A percentile compares a stretch with the other conserved stretches of the same genome.
phyloP scores from a whole-genome alignment of 2,113 vertebrate species.

The Myrmecophaga tridactyla region DNA sequence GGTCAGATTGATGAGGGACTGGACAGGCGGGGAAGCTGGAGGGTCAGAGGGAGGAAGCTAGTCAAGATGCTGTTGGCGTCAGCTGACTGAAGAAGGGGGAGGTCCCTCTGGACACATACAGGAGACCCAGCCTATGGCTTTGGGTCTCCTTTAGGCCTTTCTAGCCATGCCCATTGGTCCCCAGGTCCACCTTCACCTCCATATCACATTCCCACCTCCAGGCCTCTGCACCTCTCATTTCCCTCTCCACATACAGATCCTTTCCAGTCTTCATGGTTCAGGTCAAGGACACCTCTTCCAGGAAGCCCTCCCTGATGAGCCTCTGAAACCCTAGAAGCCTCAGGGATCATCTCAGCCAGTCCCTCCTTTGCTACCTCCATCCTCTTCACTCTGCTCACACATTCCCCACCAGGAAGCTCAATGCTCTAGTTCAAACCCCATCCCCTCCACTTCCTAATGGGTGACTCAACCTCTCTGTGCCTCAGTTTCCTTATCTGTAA shows the following conservation, averaged over 20 bases:
- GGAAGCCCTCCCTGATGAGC: neutral
- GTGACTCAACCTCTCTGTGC: no score
- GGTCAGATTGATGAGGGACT: neutral
- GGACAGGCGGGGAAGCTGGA: neutral
- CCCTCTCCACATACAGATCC: neutral
- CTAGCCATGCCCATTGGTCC: neutral
- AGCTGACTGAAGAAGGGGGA: no score
- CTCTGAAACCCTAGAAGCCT: neutral
- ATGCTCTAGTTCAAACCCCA: neutral
- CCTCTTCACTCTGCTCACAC: neutral
- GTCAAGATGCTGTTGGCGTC: neutral
- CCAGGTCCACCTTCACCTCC: neutral
- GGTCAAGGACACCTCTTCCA: neutral
- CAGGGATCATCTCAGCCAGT: neutral
- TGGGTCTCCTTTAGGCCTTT: fast-evolving
- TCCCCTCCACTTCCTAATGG: no score
- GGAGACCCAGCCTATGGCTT: no score
- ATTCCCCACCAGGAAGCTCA: neutral
- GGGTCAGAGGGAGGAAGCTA: fast-evolving
- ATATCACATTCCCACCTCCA: neutral
- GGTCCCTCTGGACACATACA: neutral
- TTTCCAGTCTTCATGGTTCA: neutral
- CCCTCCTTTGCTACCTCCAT: neutral
- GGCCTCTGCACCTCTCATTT: neutral
- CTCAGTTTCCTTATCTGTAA: no score